These are phyloP conservation scores for Anthonomus grandis DNA, from an alignment of 1,140 invertebrate genomes.

Conservation along the genomic window DNA sequence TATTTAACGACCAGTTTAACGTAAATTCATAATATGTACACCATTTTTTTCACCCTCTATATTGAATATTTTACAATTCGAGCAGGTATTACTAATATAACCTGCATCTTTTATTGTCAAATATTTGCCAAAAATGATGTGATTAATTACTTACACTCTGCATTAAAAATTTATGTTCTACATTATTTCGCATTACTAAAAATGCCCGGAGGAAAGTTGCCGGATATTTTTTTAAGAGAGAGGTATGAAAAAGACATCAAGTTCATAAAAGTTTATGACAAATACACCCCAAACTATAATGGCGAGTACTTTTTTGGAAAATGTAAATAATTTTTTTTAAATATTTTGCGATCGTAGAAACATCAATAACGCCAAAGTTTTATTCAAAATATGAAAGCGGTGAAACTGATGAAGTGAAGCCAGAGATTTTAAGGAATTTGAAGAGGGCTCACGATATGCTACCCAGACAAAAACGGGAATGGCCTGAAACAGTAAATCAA, in stretches of 20 bases:
- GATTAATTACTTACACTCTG: too few species aligned
- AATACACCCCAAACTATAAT: conserved; percentile 34
- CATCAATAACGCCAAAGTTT: conserved; percentile 36
- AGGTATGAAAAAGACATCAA: conserved; percentile 33
- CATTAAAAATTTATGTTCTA: too few species aligned
- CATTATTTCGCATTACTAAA: too few species aligned
- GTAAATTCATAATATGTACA: too few species aligned
- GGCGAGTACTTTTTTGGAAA: conserved; percentile 23
- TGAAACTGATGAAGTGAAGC: conserved; percentile 23
- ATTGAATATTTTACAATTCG: too few species aligned
- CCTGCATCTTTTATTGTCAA: too few species aligned
- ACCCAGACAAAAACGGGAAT: conserved; percentile 33
- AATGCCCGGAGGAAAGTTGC: conserved; percentile 7
- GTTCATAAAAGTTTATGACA: conserved; percentile 36
- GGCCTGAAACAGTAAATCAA: conserved; percentile 40
- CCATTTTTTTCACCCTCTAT: too few species aligned
- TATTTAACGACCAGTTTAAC: too few species aligned
- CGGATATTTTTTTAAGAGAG: conserved; percentile 35
- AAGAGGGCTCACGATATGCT: conserved; percentile 28
- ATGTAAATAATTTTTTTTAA: not conserved
- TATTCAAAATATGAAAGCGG: conserved; percentile 39
- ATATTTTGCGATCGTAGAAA: conserved; percentile 23
- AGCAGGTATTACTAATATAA: too few species aligned
- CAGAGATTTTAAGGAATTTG: conserved; percentile 29
- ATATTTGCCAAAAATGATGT: too few species aligned